Base-by-base conservation (phyloP, 2,888 invertebrate species). In the Microctonus aethiopoides region DNA sequence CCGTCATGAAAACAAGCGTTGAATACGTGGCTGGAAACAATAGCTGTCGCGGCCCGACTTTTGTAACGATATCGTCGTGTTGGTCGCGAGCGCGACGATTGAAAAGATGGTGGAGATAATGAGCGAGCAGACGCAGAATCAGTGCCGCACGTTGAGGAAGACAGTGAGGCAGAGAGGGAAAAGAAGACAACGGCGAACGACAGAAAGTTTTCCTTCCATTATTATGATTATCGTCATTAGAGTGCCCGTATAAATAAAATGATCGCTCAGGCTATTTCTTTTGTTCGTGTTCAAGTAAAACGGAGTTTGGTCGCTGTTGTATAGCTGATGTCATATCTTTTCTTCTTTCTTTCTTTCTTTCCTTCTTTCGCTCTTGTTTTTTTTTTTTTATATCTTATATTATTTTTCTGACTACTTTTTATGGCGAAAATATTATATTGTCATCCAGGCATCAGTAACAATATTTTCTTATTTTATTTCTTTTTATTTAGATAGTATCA, bases 211-310 rank as follows among this genome's bases (percentile, higher is more conserved):
- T 75, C 59, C 66, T 46, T 46, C 69, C 70, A 73, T 77, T 77
- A 74, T 81, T 78, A 76, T 77, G 76, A 77, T 78, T 78, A 81
- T 78, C 78, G 79, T 82, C 82, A 80, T 83, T 82, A 81, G 78
- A 78, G 80, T 79, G 75, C 75, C 78, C 59, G 57, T 78, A 77
- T 81, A 82, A 81, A 81, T 83, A 82, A 79, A 82, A 82, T 83
- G 82, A 83, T 81, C 77, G 75, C 71, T 75, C 68, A 32, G 32
- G 56, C 72, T 72, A 72, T 72, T 74, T 69, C 78, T 75, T 78
- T 81, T 79, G 79, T 80, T 77, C 70, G 59, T 64, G 62, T 51
- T 56, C 68, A 68, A 73, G 74, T 71, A 71, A n/a, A 74, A 72
- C 71, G 68, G 52, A 59, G 54, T 57, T 69, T 70, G 32, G 46